A percentile compares a stretch with the other conserved stretches of the same genome.
Conservation (phyloP, 92 coral and sea anemone genomes). For the Palythoa caribaeorum region DNA sequence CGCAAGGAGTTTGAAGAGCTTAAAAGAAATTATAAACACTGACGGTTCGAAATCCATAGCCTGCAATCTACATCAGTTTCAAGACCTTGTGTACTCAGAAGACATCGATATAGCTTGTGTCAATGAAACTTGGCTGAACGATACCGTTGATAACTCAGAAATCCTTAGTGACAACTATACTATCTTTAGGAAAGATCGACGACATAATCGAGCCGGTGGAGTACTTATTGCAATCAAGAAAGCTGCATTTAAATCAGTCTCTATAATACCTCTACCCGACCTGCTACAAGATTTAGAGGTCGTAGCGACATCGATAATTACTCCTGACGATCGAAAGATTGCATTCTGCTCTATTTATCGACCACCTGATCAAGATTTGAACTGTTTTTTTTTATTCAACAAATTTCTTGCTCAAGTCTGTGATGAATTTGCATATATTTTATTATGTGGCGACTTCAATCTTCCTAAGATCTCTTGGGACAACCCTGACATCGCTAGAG, state of each 20-base stretch:
- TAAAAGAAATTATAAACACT: neutral
- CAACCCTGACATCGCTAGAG: constrained; percentile 47
- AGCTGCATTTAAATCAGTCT: constrained; percentile 54
- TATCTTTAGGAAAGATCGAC: constrained; percentile 68
- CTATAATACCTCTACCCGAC: constrained; percentile 45
- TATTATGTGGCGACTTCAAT: constrained; percentile 67
- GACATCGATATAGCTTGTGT: constrained; percentile 36
- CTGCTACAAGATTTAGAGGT: constrained; percentile 49
- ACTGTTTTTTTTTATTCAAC: constrained; percentile 56
- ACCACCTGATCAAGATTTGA: constrained; percentile 33
- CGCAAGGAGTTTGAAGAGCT: constrained; percentile 26
- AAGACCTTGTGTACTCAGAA: constrained; percentile 48
- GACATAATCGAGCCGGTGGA: constrained; percentile 64
- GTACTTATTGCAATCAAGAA: constrained; percentile 61
- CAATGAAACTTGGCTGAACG: constrained; percentile 71
- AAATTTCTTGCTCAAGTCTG: constrained; percentile 43
- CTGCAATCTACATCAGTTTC: constrained; percentile 48
- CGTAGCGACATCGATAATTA: constrained; percentile 37
- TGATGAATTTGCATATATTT: constrained; percentile 54
- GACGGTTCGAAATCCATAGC: neutral
- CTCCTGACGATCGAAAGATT: constrained; percentile 45
- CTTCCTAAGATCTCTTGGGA: constrained; percentile 70
- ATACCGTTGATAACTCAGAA: constrained; percentile 44
- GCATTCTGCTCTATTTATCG: constrained; percentile 48
- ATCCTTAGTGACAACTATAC: constrained; percentile 56